Base-by-base conservation (phyloP, 2,888 invertebrate species). In the Agrilus biguttatus region DNA sequence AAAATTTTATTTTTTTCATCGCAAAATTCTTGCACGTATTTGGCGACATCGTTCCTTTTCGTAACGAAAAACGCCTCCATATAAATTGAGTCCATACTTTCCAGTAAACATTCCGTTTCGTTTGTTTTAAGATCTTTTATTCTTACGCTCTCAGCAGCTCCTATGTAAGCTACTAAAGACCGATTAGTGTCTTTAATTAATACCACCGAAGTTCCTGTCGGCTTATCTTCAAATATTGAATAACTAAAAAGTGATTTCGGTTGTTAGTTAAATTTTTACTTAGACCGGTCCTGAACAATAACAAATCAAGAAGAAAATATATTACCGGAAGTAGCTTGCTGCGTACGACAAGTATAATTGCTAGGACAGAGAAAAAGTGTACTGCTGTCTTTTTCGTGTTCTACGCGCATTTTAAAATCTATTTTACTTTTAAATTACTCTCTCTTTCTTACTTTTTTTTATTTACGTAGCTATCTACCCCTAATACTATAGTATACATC, bases 41-140 rank as follows among this genome's bases (percentile, higher is more conserved):
- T 53, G 6, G 69, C 67, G 5, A 68, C 63, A 19, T 66, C 62
- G 32, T 59, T 56, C 19, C 74, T 65, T 19, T 73, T 63, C 0
- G 72, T 69, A 37, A 77, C 55, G 55, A 77, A 77, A 57, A 72
- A 77, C 5, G 74, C 75, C 59, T 76, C 76, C 41, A 77, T 61
- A 49, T 75, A 75, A 32, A 74, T 54, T 19, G 66, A 51, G 40
- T 58, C 47, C 6, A 59, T 56, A 17, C 49, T 45, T 17, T 56
- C 44, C 12, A 65, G 45, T n/a, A 56, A 37, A 0, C 42, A n/a
- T 10, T 44, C 36, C 28, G 58, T 53, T 28, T 54, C 48, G 36
- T 41, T 32, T 35, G n/a, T 17, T 21, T 48, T 39, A 36, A 69
- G 56, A 49, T 61, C 60, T 13, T 60, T 55, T 23, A 62, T 48